Evolutionary conservation across 2,113 vertebrate genomes (phyloP).

Genomic region (Psilopsiagon aymara): DNA sequence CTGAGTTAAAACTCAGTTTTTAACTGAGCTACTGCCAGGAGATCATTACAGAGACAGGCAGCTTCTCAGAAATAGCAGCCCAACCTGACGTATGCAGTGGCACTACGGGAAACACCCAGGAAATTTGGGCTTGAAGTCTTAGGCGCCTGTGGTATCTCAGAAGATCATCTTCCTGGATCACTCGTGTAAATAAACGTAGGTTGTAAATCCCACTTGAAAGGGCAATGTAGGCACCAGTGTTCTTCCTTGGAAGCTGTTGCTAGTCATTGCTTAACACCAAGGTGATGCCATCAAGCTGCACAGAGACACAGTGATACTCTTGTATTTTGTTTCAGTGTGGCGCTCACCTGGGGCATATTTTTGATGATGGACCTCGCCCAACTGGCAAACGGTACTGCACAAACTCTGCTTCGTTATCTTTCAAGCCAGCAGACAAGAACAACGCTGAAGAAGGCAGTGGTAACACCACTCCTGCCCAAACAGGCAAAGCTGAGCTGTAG

Average conservation of each 20-base stretch:
- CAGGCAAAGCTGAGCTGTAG: slow-evolving; percentile 76
- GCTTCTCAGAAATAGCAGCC: neutral
- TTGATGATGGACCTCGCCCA: slow-evolving; percentile 93
- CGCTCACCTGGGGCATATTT: slow-evolving; percentile 95
- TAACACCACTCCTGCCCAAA: slow-evolving; percentile 16
- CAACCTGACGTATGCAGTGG: rapidly evolving
- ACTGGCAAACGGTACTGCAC: slow-evolving; percentile 96
- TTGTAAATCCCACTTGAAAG: neutral
- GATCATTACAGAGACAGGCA: neutral
- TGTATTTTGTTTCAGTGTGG: slow-evolving; percentile 89
- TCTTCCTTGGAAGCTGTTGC: neutral
- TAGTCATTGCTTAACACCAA: neutral
- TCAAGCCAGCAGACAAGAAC: slow-evolving; percentile 69
- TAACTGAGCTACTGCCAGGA: neutral
- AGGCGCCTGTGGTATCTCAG: neutral
- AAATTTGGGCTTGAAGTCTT: neutral
- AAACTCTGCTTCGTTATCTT: slow-evolving; percentile 91
- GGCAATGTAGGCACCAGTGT: rapidly evolving
- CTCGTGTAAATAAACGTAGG: neutral
- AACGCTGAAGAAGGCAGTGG: neutral
- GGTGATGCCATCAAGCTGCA: neutral
- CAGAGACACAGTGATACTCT: neutral
- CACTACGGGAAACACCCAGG: neutral
- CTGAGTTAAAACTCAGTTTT: neutral
- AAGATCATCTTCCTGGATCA: neutral